Evolutionary conservation across 2,113 vertebrate genomes (phyloP), one percentile per base, ranked within the genome.

Genomic region (Brachypteracias leptosomus): DNA sequence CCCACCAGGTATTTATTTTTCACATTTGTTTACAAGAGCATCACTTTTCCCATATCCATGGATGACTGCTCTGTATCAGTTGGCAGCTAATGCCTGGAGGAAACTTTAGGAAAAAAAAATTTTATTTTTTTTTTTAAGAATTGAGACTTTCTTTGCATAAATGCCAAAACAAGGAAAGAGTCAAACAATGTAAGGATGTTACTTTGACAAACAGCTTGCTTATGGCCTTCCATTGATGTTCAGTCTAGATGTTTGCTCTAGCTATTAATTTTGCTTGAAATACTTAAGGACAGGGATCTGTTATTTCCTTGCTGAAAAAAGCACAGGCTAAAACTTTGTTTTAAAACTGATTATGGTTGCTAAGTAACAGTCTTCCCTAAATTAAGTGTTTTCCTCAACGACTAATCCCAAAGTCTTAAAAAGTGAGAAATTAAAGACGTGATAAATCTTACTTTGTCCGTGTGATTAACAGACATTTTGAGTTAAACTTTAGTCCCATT

Each of bases 311-410:
- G 0, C 36, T 70, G 40, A 52, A 58, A 76, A 85, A 73, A 46
- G 8, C 65, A 36, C 38, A 80, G 73, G 52, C 61, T 95, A 86
- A 90, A 85, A 71, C 59, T 91, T 97, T 93, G 88, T 90, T 88
- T 95, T 94, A 93, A 94, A 96, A 86, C 76, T 10, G 26, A 78
- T 94, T 96, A 80, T 57, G 68, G 93, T 96, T 97, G 95, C 93
- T 95, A 88, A 94, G 93, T 91, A 90, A 93, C 95, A 90, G 52
- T 74, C 59, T 88, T 78, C 55, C 82, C 38, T 93, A 90, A 92
- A 90, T 46, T 73, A 42, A 88, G 55, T 52, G 55, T 94, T 85
- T 92, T 93, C 80, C 63, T 75, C 8, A 14, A 71, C 68, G 93
- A 72, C 68, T 94, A 85, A 88, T 95, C 33, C 57, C 31, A 31